These are phyloP conservation scores for Lepus americanus DNA, from an alignment of 2,113 vertebrate genomes.

Conservation along the genomic window DNA sequence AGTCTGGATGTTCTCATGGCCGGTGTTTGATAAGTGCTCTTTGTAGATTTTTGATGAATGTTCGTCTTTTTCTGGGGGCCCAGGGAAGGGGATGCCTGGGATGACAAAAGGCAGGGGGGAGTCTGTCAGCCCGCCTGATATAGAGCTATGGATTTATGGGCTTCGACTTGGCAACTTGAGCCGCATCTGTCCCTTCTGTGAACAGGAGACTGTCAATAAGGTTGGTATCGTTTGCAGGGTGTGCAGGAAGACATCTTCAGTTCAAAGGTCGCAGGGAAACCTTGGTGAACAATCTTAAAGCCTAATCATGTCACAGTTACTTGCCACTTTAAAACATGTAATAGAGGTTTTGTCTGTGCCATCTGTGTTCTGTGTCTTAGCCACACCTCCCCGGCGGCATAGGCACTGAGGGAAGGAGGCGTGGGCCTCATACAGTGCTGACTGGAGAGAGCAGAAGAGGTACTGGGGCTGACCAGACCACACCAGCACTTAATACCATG, in stretches of 20 bases:
- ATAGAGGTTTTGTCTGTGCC: conserved; percentile 72
- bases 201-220: conserved; percentile 83
- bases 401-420: neutral
- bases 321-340: conserved; percentile 80
- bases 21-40: conserved; percentile 91
- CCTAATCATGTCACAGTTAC: conserved; percentile 75
- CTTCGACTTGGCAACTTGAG: conserved; percentile 92
- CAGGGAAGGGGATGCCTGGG: conserved; percentile 88
- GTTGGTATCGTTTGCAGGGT: conserved; percentile 80
- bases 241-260: conserved; percentile 81
- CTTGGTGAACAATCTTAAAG: conserved; percentile 83
- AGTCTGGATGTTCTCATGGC: conserved; percentile 91
- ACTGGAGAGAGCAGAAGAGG: neutral
- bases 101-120: conserved; percentile 91
- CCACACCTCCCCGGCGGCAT: conserved; percentile 74
- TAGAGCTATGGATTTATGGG: conserved; percentile 92
- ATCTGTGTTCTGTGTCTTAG: conserved; percentile 68
- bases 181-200: conserved; percentile 88
- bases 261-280: conserved; percentile 82
- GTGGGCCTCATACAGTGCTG: neutral
- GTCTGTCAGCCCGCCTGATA: conserved; percentile 90
- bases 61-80: conserved; percentile 88
- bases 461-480: neutral
- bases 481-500: neutral
- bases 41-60: conserved; percentile 94